Evolutionary conservation across 2,113 vertebrate genomes (phyloP).

Genomic region (Dicrurus megarhynchus): DNA sequence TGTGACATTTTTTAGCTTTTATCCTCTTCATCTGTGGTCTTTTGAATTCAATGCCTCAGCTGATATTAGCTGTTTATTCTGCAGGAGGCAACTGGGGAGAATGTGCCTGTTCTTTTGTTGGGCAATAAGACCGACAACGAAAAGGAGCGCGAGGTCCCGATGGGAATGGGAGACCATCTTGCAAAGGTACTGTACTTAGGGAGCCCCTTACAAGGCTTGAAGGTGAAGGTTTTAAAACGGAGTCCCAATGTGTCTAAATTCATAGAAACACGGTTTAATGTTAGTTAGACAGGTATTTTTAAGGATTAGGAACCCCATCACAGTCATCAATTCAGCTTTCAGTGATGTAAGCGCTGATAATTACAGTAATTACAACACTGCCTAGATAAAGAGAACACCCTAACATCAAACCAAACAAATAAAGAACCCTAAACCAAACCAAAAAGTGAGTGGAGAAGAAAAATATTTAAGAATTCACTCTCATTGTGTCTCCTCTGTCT

Average conservation of each 20-base stretch:
- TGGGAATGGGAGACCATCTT: slow-evolving; percentile 80
- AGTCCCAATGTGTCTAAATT: background rate
- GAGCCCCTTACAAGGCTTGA: background rate
- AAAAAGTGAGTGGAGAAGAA: background rate
- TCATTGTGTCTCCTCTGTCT: background rate
- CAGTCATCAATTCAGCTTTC: background rate
- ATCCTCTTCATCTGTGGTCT: background rate
- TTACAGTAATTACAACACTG: background rate
- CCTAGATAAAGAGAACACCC: background rate
- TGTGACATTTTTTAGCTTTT: background rate
- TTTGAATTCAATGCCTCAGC: background rate
- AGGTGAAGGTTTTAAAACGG: background rate
- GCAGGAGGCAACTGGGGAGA: slow-evolving; percentile 84
- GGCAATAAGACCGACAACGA: slow-evolving; percentile 91
- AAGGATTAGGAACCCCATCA: background rate
- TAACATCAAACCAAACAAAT: background rate
- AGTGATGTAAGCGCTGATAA: background rate
- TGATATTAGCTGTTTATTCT: slow-evolving; percentile 10
- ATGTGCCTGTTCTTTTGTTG: slow-evolving; percentile 82
- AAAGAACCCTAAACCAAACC: background rate
- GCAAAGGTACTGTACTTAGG: slow-evolving; percentile 75
- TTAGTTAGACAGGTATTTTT: background rate
- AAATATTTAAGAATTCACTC: background rate
- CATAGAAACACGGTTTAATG: background rate
- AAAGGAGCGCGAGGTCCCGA: slow-evolving; percentile 80